Percentiles rank a stretch among this genome's conserved stretches.
Conservation (phyloP, 2,888 invertebrate species). For the Caprella mutica region DNA sequence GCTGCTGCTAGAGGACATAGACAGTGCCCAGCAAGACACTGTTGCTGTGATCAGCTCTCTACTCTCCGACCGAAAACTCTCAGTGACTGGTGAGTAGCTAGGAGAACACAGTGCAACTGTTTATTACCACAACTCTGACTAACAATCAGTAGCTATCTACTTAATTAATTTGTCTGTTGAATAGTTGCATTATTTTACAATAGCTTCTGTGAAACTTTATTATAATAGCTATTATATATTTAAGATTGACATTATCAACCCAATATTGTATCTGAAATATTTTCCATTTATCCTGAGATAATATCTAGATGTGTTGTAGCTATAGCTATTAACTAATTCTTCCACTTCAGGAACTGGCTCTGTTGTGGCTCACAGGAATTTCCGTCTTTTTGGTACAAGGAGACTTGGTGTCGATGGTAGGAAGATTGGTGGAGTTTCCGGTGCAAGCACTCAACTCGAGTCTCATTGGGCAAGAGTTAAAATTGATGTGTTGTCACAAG, state of each 20-base stretch:
- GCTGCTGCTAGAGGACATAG: slow-evolving; percentile 90
- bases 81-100: slow-evolving; percentile 47
- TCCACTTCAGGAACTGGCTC: slow-evolving; percentile 59
- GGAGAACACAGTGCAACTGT: no score
- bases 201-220: no score
- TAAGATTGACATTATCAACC: no score
- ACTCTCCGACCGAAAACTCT: slow-evolving; percentile 61
- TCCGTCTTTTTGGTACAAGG: slow-evolving; percentile 85
- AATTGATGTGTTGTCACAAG: slow-evolving; percentile 61
- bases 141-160: no score
- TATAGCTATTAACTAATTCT: no score
- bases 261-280: no score
- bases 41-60: slow-evolving; percentile 74
- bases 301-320: no score
- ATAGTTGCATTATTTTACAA: no score
- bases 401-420: slow-evolving; percentile 39
- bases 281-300: no score
- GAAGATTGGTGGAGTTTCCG: slow-evolving; percentile 43
- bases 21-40: slow-evolving; percentile 85
- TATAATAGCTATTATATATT: no score
- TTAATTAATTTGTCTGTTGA: no score
- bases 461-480: slow-evolving; percentile 71
- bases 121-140: no score
- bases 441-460: slow-evolving; percentile 57
- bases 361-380: slow-evolving; percentile 65